phyloP scores from a whole-genome alignment of 1,140 invertebrate species.

The Brachionus rotundiformis region DNA sequence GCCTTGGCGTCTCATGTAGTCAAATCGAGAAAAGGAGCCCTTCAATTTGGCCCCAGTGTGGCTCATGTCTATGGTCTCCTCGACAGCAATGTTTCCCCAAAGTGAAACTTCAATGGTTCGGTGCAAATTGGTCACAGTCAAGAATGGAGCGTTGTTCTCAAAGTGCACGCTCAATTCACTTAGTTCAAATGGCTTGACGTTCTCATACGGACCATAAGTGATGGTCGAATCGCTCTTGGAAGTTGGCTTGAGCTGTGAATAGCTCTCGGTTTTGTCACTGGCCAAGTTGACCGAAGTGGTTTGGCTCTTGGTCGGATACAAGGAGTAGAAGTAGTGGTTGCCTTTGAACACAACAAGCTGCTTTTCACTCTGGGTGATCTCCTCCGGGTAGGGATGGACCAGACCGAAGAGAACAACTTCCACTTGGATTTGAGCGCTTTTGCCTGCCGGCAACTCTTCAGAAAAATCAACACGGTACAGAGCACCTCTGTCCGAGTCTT shows the following conservation, averaged over 20 bases:
- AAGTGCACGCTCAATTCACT: constrained; percentile 81
- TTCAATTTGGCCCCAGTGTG: constrained; percentile 87
- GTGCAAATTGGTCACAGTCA: constrained; percentile 82
- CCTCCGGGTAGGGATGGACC: constrained; percentile 77
- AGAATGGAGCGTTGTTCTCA: constrained; percentile 93
- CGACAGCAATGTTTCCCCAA: constrained; percentile 97
- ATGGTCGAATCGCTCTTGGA: constrained; percentile 76
- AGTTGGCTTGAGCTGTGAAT: constrained; percentile 80
- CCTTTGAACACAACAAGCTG: constrained; percentile 84
- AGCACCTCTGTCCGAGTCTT: not conserved
- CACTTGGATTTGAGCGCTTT: constrained; percentile 16
- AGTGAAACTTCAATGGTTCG: constrained; percentile 92
- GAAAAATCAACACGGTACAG: constrained; percentile 21
- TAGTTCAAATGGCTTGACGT: constrained; percentile 68
- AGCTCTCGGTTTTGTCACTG: constrained; percentile 78
- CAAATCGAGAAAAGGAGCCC: constrained; percentile 92
- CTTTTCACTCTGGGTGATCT: constrained; percentile 86
- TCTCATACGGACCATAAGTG: constrained; percentile 82
- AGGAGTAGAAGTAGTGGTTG: constrained; percentile 79
- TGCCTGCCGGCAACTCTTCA: not conserved
- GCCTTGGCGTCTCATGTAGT: constrained; percentile 86
- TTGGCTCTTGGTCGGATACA: constrained; percentile 77
- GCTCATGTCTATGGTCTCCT: constrained; percentile 85
- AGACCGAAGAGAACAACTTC: constrained; percentile 72
- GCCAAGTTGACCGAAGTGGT: constrained; percentile 77